Evolutionary conservation across 1,140 invertebrate genomes (phyloP), one percentile per base, ranked within the genome.

Genomic region (Brachionus manjavacas): DNA sequence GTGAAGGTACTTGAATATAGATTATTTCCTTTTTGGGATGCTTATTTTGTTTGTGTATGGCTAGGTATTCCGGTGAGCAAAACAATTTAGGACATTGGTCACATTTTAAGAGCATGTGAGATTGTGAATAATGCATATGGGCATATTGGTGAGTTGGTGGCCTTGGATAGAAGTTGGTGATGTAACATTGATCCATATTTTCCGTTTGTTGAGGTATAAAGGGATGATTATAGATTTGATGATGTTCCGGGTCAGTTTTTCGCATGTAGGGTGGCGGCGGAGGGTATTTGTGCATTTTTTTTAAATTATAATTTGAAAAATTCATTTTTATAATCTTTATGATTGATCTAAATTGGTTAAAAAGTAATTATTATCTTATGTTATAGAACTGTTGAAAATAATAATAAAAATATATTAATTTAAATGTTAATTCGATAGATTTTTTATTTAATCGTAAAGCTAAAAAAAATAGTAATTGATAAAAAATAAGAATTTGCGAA

Each of bases 11-110:
- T 28, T 68, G 64, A 68, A 68, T 68, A 20, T 68, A 68, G 9
- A 68, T n/a, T 31, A 68, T 72, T 35, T 72, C 35, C 16, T 72
- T 72, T 39, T 72, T 72, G 6, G 68, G 39, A 76, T 76, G 72
- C 9, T 49, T 76, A 25, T 25, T 76, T 76, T 76, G n/a, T 49
- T 76, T 76, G 14, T 76, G 72, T 2, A 76, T 31, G 9, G 41
- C 43, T 46, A 76, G 46, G 14, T 76, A 76, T 16, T 46, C 72
- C 12, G 16, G 20, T 46, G 72, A 46, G 28, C 25, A 76, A 76
- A 76, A 76, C 20, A 76, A 41, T 28, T 76, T 76, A 0, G 39
- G 16, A 76, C 72, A 76, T 76, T 76, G 16, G 16, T 76, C 72
- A 76, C 72, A 76, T 28, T 76, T 76, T 39, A 72, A n/a, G 6